Base-by-base conservation (phyloP, 2,113 vertebrate genomes). In the Gallinago undulata region DNA sequence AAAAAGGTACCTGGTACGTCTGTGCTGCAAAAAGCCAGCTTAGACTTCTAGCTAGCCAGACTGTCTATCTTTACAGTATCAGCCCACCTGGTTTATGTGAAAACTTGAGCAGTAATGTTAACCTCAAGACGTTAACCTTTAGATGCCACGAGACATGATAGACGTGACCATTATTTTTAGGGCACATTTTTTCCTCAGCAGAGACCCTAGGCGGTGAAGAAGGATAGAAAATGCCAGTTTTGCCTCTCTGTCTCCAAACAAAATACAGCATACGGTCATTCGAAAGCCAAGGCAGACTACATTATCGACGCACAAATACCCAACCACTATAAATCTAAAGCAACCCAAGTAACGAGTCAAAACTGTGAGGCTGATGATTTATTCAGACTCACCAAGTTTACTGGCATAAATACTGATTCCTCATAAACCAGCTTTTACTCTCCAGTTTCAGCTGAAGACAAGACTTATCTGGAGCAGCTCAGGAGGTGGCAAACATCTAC, bases 81-180 rank as follows among this genome's bases (percentile, higher is more conserved):
- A 97, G 82, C 62, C 95, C 90, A 96, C 90, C 84, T 94, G 77
- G 84, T 95, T 96, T 92, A 95, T 84, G 93, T 82, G 96, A 96
- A 97, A 97, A 97, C 94, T 95, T 68, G 89, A 97, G 94, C 86
- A 94, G 84, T 87, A 94, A 96, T 11, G 50, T 70, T 96, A 94
- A 84, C 97, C 95, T 92, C 69, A 89, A 98, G 85, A 97, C 11
- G n/a, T 93, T 94, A 91, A 97, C 96, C 96, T 98, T 96, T 97
- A 95, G 96, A 97, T 96, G 95, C 89, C 93, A 97, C 4, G 28
- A 96, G 91, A 97, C 15, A 57, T 96, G 96, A 98, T 78, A 97
- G 97, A 98, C 97, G 96, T 93, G 92, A 93, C 91, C 97, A 91
- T 95, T 97, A 97, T 95, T 98, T 97, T 98, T 95, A 93, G 96